Base-by-base conservation (phyloP, 2,797 vertebrate genomes). In the Leptodactylus fallax region DNA sequence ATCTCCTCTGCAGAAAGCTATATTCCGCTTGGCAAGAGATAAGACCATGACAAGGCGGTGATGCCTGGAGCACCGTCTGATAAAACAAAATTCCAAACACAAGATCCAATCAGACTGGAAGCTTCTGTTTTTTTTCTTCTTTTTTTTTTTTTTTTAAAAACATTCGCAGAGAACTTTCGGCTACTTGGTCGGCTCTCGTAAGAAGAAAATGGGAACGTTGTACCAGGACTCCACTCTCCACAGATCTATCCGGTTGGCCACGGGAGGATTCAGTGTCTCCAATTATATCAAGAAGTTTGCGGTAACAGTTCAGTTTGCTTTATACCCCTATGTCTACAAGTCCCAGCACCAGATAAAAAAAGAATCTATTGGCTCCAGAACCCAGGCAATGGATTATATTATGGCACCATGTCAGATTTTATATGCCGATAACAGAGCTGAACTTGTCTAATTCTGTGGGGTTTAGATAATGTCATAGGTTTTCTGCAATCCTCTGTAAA, bases 1-100 rank as follows among this genome's bases (percentile, higher is more conserved):
- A 95, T 96, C 95, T 90, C 91, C 88, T 21, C 85, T 83, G 92
- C 95, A 96, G 96, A 96, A 97, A 96, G 95, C 94, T 91, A 92
- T 92, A 94, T 91, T 92, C 58, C 83, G 72, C 90, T 88, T 72
- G 76, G 90, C 89, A 0, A 85, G 90, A 90, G 94, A 95, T 95
- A 95, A 93, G 90, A 82, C 88, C 90, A 81, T 87, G 92, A 92
- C 90, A 92, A 91, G 91, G 88, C 86, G 90, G 91, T 90, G 93
- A 93, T 93, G 93, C 93, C 93, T 53, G 82, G 90, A 72, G 67
- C 89, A 81, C 92, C 90, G 91, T 80, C 81, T 92, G 96, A 96
- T 96, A 96, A 96, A 86, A 23, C 49, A 93, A 93, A 93, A 94
- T 93, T 92, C 93, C 83, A 82, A 47, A 90, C 79, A 67, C 88